These are phyloP conservation scores for Oreochromis spilurus DNA, from an alignment of 2,113 vertebrate genomes.

Conservation along the genomic window DNA sequence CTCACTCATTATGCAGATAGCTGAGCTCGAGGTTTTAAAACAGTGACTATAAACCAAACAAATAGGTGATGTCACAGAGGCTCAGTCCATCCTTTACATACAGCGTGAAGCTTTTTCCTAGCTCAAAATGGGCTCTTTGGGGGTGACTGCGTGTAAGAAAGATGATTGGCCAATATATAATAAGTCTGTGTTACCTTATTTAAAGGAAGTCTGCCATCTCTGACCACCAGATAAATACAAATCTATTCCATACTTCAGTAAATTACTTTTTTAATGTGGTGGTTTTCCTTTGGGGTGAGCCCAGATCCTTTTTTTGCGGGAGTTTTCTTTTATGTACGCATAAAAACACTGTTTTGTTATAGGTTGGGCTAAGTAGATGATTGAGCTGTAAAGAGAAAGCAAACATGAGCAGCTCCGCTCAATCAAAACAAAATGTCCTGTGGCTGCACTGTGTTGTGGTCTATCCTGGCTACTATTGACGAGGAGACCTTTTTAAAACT, in stretches of 20 bases:
- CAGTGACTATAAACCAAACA: background rate
- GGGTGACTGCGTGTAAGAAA: background rate
- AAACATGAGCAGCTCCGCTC: background rate
- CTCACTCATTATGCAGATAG: background rate
- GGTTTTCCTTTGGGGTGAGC: background rate
- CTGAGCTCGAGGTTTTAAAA: background rate
- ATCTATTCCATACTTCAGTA: background rate
- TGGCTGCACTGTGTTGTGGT: background rate
- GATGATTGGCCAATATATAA: background rate
- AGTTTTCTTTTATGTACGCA: background rate
- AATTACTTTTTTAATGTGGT: background rate
- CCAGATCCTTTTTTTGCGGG: background rate
- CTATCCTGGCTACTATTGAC: background rate
- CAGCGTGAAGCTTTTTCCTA: background rate
- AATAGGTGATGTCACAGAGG: background rate
- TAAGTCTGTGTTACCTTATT: background rate
- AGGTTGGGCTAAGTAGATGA: background rate
- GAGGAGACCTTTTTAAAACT: background rate
- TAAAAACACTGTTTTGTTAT: background rate
- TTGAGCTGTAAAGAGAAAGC: background rate
- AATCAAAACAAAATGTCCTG: background rate
- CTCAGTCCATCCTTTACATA: background rate
- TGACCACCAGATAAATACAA: background rate
- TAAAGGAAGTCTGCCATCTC: background rate
- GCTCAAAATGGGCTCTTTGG: background rate